phyloP scores from a whole-genome alignment of 2,888 invertebrate genomes.

The Abrostola triplasia region DNA sequence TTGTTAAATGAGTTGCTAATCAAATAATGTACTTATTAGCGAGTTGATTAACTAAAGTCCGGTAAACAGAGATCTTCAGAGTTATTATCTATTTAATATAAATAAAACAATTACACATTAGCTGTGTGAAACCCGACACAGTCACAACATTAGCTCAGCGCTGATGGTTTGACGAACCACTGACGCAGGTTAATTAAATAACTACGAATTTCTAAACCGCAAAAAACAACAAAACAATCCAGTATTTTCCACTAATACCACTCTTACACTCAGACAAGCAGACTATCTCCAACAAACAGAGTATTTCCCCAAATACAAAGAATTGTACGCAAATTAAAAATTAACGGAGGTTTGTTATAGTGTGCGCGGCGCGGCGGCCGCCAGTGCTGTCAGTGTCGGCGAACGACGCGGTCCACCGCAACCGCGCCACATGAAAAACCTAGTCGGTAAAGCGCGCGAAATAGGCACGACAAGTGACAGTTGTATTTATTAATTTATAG shows the following conservation, averaged over 20 bases:
- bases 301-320: slow-evolving; percentile 43
- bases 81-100: no score
- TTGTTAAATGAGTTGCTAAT: no score
- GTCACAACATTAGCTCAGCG: no score
- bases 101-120: no score
- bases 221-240: no score
- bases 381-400: slow-evolving; percentile 21
- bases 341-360: slow-evolving; percentile 25
- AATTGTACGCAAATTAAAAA: slow-evolving; percentile 4
- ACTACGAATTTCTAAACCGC: no score
- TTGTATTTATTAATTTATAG: slow-evolving; percentile 23
- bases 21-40: no score
- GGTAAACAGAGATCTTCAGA: no score
- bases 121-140: no score
- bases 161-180: no score
- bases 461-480: slow-evolving; percentile 28
- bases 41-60: no score
- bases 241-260: not conserved
- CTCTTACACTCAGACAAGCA: not conserved
- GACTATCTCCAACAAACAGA: not conserved
- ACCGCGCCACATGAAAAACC: slow-evolving; percentile 19
- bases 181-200: no score
- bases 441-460: slow-evolving; percentile 45
- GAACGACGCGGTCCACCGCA: slow-evolving; percentile 26
- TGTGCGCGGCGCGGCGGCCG: not conserved